phyloP scores from a whole-genome alignment of 2,797 vertebrate species.

The Lithobates pipiens region DNA sequence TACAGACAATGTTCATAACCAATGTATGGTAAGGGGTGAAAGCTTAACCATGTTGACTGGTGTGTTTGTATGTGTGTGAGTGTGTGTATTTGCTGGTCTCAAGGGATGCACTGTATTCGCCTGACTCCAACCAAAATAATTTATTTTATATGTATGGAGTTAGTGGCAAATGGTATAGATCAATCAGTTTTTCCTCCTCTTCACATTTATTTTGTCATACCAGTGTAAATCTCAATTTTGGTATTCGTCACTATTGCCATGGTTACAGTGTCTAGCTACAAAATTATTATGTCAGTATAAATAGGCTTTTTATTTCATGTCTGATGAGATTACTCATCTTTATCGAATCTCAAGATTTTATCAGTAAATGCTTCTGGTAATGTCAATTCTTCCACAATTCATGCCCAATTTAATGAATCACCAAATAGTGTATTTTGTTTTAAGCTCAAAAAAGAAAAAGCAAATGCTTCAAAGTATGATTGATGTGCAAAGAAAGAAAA shows the following conservation, averaged over 20 bases:
- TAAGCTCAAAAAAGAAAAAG: conserved; percentile 25
- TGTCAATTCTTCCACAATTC: conserved; percentile 54
- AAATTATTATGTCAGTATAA: conserved; percentile 62
- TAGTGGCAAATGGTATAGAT: conserved; percentile 16
- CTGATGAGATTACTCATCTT: conserved; percentile 61
- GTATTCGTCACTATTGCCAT: conserved; percentile 61
- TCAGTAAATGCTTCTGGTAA: conserved; percentile 54
- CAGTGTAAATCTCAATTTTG: conserved; percentile 53
- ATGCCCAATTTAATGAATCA: conserved; percentile 50
- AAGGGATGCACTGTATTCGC: conserved; percentile 54
- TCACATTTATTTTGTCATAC: conserved; percentile 56
- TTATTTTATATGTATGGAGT: conserved; percentile 43
- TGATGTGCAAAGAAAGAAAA: conserved; percentile 37
- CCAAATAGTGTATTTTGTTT: conserved; percentile 44
- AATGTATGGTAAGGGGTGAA: conserved; percentile 54
- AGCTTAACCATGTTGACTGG: conserved; percentile 33
- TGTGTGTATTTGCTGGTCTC: conserved; percentile 34
- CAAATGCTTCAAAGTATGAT: conserved; percentile 36
- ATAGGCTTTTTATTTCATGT: conserved; percentile 54
- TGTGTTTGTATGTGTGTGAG: conserved; percentile 29
- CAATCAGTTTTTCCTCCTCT: conserved; percentile 48
- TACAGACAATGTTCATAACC: conserved; percentile 50
- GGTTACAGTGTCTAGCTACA: conserved; percentile 61
- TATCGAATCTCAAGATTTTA: conserved; percentile 59
- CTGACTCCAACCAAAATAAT: conserved; percentile 34